Evolutionary conservation across 2,113 vertebrate species (phyloP), one percentile per base, ranked within the genome.

Genomic region (Speoplatyrhinus poulsoni): DNA sequence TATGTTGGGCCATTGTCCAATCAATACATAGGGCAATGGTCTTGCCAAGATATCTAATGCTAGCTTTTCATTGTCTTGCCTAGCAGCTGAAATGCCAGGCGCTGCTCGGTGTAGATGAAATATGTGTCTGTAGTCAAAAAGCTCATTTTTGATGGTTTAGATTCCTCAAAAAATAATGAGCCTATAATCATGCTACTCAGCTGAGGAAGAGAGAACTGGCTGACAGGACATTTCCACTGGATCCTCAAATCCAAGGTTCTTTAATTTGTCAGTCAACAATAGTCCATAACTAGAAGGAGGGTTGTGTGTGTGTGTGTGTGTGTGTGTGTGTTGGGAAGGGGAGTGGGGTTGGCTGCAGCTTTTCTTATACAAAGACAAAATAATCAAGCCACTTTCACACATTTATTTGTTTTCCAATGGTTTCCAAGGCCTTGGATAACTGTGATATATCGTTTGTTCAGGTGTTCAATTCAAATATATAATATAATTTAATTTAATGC

Each of bases 391-490:
- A 75, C 85, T 89, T 83, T 82, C 70, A 79, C 88, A 80, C 89
- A 91, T 92, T 92, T 89, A 93, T 93, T 91, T 91, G 86, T 92
- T 88, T 85, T 85, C 85, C 77, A 74, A 84, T 82, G 82, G 80
- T 87, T 91, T 89, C 88, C 88, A 85, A 87, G 90, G 80, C 62
- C 61, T 84, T 77, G 84, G 84, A 87, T 89, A 90, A 92, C 91
- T 83, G 75, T 84, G 87, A 88, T 81, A 90, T 89, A 91, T 88
- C 91, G 91, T 93, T 92, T 92, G 90, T 88, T 93, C 92, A 93
- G 91, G 90, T 93, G 91, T 92, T 92, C 79, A 75, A 26, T 26
- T 26, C 26, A 26, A 26, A 26, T 26, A 26, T 26, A 26, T 26
- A 26, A 82, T 76, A 71, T 88, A 92, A 93, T 93, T 92, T 88